phyloP scores from a whole-genome alignment of 2,113 vertebrate genomes.

The Cyprinodon brontotheroides region DNA sequence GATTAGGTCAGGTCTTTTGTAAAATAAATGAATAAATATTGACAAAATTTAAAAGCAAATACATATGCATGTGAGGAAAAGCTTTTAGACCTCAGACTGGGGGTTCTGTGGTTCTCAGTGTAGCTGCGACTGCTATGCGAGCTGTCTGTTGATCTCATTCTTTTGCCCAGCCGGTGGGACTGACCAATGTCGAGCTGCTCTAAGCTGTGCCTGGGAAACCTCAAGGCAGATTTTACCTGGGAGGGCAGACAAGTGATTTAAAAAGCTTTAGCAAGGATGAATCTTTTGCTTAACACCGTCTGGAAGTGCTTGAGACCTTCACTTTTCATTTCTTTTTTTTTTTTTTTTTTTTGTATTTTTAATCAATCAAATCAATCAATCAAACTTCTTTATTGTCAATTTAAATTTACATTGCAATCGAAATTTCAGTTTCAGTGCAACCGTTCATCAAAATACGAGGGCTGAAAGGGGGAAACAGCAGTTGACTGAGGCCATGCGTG shows the following conservation, averaged over 20 bases:
- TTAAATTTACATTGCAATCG: no score
- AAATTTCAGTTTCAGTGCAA: no score
- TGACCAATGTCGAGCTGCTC: conserved; percentile 59
- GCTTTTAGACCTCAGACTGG: conserved; percentile 46
- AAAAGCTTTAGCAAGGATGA: not conserved
- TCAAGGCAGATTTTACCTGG: conserved; percentile 90
- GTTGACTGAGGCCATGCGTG: no score
- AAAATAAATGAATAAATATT: not conserved
- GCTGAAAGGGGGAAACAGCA: no score
- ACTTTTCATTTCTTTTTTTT: no score
- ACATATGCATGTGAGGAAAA: not conserved
- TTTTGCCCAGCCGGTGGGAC: conserved; percentile 48
- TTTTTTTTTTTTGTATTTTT: no score
- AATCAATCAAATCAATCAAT: no score
- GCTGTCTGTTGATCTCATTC: conserved; percentile 26
- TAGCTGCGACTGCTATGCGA: conserved; percentile 57
- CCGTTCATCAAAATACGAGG: no score
- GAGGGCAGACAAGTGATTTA: not conserved
- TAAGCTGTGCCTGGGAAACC: conserved; percentile 74
- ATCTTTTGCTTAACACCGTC: no score
- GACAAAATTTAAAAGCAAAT: not conserved
- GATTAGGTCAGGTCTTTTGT: not conserved
- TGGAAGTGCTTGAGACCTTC: no score
- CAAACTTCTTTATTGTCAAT: no score
- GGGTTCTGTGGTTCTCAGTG: conserved; percentile 51